These are phyloP conservation scores for Oasisia sp. DNA, from an alignment of 2,888 invertebrate species.

Conservation along the genomic window DNA sequence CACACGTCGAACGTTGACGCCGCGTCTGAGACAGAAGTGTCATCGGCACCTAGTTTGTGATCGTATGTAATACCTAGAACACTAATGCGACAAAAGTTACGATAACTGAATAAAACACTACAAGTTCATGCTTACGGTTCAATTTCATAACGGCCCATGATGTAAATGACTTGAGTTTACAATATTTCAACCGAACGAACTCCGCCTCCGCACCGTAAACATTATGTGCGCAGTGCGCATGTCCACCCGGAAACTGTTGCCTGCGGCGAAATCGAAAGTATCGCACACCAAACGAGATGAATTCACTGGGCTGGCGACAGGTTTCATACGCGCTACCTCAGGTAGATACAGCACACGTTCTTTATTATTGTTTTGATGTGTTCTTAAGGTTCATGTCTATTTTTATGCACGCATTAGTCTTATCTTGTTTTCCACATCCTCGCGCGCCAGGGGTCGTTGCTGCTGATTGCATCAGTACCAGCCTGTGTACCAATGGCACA, in stretches of 20 bases:
- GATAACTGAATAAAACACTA: background rate
- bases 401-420: too few species aligned
- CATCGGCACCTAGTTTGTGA: background rate
- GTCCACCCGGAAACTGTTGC: background rate
- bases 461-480: too few species aligned
- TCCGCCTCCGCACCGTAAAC: background rate
- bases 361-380: too few species aligned
- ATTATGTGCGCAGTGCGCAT: background rate
- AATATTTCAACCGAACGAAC: background rate
- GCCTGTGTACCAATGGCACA: too few species aligned
- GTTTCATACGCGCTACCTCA: background rate
- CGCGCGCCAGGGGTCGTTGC: too few species aligned
- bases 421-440: too few species aligned
- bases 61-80: background rate
- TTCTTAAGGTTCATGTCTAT: too few species aligned
- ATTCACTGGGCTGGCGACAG: background rate
- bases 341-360: background rate
- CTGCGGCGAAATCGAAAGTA: background rate
- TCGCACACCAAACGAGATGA: background rate
- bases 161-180: background rate
- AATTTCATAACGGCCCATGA: constrained; percentile 5
- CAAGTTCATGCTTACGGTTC: background rate
- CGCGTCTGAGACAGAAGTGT: background rate
- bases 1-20: too few species aligned
- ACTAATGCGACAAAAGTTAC: background rate